A percentile compares a stretch with the other conserved stretches of the same genome.
Conservation (phyloP, 2,113 vertebrate genomes). For the Falco punctatus region DNA sequence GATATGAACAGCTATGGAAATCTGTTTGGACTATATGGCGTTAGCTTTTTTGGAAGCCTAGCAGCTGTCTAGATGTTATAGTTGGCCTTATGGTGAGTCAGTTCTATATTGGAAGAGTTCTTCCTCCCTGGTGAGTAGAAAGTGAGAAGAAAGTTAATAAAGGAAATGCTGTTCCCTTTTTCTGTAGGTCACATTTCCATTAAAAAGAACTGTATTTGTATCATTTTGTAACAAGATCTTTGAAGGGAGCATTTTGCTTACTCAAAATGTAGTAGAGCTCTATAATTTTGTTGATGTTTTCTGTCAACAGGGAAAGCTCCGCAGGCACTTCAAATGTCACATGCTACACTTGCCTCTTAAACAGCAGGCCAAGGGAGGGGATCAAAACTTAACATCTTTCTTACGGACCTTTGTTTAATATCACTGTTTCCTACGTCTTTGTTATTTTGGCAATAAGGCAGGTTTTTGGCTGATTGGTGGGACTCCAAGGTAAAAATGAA, state of each 20-base stretch:
- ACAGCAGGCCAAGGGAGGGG: background rate
- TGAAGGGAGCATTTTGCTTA: background rate
- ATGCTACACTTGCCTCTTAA: background rate
- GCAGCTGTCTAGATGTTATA: background rate
- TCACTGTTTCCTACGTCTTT: background rate
- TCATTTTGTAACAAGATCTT: slow-evolving; percentile 1
- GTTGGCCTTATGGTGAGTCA: background rate
- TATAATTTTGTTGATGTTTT: slow-evolving; percentile 10
- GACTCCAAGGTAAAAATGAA: background rate
- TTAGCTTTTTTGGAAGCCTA: background rate
- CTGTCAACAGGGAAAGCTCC: background rate
- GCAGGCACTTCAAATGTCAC: background rate
- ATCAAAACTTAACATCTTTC: background rate
- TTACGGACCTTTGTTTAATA: background rate
- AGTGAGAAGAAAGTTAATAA: background rate
- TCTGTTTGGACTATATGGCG: background rate
- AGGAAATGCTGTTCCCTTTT: background rate
- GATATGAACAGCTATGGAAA: background rate
- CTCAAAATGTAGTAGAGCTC: background rate
- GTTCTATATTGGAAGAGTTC: background rate
- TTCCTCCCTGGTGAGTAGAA: background rate
- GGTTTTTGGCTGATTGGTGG: background rate
- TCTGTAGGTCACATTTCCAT: background rate
- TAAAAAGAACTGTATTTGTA: background rate
- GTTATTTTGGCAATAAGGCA: background rate